A percentile compares a stretch with the other conserved stretches of the same genome.
Conservation (phyloP, 2,888 invertebrate species). For the Meganola albula region DNA sequence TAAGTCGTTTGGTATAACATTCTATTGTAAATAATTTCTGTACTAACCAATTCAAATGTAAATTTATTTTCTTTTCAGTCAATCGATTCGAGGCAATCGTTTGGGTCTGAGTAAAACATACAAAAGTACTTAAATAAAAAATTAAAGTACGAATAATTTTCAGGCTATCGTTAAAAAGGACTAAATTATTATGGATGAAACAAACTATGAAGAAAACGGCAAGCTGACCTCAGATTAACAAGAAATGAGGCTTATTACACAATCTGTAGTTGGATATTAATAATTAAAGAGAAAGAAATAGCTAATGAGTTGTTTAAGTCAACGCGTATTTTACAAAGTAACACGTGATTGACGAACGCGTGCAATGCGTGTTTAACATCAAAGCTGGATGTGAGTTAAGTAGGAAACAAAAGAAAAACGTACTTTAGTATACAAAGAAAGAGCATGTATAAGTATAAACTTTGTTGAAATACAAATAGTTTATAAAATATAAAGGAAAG, state of each 20-base stretch:
- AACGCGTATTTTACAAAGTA: no score
- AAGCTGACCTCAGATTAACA: slow-evolving; percentile 36
- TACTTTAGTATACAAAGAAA: no score
- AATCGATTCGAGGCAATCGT: slow-evolving; percentile 31
- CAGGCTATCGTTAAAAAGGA: slow-evolving; percentile 69
- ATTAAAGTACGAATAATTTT: slow-evolving; percentile 55
- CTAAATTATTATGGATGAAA: slow-evolving; percentile 45
- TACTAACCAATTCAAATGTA: slow-evolving; percentile 15
- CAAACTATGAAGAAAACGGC: slow-evolving; percentile 42
- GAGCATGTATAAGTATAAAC: no score
- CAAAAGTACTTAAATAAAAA: slow-evolving; percentile 27
- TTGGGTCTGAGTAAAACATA: slow-evolving; percentile 27
- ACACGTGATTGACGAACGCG: no score
- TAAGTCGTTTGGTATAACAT: no score
- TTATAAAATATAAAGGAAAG: no score
- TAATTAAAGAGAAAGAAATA: neutral
- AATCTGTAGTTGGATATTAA: slow-evolving; percentile 13
- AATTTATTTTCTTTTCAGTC: slow-evolving; percentile 28
- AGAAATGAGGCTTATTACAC: slow-evolving; percentile 31
- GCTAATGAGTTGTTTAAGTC: neutral
- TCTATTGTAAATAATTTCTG: slow-evolving; percentile 15
- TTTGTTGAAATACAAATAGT: no score
- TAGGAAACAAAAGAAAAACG: no score
- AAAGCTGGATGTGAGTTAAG: no score
- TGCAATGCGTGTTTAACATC: no score